Evolutionary conservation across 2,797 vertebrate genomes (phyloP), one percentile per base, ranked within the genome.

Genomic region (Notolabrus celidotus): DNA sequence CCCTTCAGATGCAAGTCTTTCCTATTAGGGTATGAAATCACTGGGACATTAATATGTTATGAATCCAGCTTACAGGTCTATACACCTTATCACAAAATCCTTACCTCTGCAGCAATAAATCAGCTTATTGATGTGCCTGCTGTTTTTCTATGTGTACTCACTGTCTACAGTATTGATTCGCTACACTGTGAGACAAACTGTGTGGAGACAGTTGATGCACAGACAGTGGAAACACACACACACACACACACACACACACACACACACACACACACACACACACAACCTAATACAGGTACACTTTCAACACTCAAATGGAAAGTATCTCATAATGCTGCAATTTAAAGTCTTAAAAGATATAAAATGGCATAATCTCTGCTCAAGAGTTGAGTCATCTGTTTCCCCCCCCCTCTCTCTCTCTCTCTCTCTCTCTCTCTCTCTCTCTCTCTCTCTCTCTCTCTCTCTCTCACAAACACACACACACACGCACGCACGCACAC

Each of bases 161-260:
- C 77, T 73, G 79, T 61, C 72, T 85, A 72, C 74, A n/a, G 22
- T 84, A 90, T 92, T 65, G 89, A 92, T 91, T 83, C 58, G 46
- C 64, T 68, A 65, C 22, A 34, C 82, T 78, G 59, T 58, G 57
- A 80, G 75, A 75, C 77, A 82, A 81, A 76, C 81, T 73, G 71
- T 43, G 62, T 54, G 38, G 58, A 79, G 51, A 80, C 54, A 58
- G 55, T 33, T 19, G 42, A 45, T 20, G 27, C 12, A 38, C 62
- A 61, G 19, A 17, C 54, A 74, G 51, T 45, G 42, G 29, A 41
- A 76, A 69, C 17, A 14, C 53, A 60, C 58, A 46, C 64, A 74
- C 38, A 67, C 4, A 33, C 55, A 34, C 34, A 36, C 25, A 39
- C 59, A 9, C n/a, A 69, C 58, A 46, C 64, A 74, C 38, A 67